Percentiles rank a stretch among this genome's conserved stretches.
Evolutionary conservation across 2,888 invertebrate genomes (phyloP).

Genomic region (Pantelozetes paolii): DNA sequence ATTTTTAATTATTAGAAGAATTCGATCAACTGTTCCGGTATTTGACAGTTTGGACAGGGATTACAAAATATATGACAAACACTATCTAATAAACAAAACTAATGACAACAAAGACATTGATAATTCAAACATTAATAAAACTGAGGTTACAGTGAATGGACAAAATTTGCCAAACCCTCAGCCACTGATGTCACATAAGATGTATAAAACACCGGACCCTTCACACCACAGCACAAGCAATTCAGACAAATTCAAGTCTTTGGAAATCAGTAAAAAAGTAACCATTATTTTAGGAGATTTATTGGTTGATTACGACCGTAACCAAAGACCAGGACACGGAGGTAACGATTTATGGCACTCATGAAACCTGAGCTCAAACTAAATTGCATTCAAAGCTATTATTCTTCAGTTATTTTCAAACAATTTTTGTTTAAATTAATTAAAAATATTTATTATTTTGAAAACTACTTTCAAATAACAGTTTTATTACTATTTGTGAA

Average conservation of each 20-base stretch:
- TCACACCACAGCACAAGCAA: neutral
- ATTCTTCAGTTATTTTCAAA: neutral
- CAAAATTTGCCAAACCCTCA: neutral
- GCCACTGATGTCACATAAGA: neutral
- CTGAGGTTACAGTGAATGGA: neutral
- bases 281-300: constrained; percentile 46
- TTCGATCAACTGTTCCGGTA: neutral
- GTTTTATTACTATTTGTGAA: neutral
- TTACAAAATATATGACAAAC: constrained; percentile 8
- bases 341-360: constrained; percentile 42
- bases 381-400: too few species aligned
- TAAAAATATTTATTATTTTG: neutral
- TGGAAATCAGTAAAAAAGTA: constrained; percentile 43
- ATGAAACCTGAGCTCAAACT: neutral
- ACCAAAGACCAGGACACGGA: constrained; percentile 48
- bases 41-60: neutral
- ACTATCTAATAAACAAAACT: constrained; percentile 1
- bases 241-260: neutral
- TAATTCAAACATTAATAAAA: neutral
- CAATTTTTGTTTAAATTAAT: neutral
- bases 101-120: neutral
- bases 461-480: neutral
- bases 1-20: neutral
- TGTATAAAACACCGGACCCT: neutral
- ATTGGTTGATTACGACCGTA: constrained; percentile 46